Base-by-base conservation (phyloP, 1,140 invertebrate genomes). In the Metaphire vulgaris region DNA sequence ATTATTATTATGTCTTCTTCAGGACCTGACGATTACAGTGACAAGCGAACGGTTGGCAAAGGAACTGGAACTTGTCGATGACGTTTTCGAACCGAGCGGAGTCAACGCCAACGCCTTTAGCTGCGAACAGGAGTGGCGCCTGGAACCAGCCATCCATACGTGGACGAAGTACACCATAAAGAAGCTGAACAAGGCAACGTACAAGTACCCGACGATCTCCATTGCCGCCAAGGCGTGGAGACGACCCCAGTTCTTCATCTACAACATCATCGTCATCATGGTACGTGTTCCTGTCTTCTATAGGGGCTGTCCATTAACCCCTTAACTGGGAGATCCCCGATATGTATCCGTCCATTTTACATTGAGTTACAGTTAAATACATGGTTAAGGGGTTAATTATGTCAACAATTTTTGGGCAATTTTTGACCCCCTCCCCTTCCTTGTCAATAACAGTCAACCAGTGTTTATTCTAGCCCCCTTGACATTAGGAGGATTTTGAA, bases 91-190 rank as follows among this genome's bases (percentile, higher is more conserved):
- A 73, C 77, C 81, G 30, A 84, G 85, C 77, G 81, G 84, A 68
- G 83, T 86, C 15, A 86, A 86, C 76, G 83, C 82, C 73, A 83
- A 85, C 69, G 84, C 84, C 1, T 86, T 86, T 77, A 84, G 86
- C 16, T 85, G 85, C 77, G 85, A 85, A 81, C 85, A 86, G 77
- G 85, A 86, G 76, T 86, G 85, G 85, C 80, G 82, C 74, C 80
- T 86, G 28, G 85, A 86, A 79, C 80, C 81, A 33, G 83, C 85
- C 72, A 83, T 84, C 6, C 82, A 86, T 76, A 83, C 83, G 32
- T 74, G 73, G 77, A 78, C 77, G 41, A 65, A 66, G 12, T 31
- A 80, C 81, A 80, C n/a, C 79, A 81, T 72, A 80, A 82, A 76
- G 83, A 84, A 72, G 80, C 85, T 30, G 81, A 82, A 75, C 69